Evolutionary conservation across 2,888 invertebrate species (phyloP).

Genomic region (Nemurella pictetii): DNA sequence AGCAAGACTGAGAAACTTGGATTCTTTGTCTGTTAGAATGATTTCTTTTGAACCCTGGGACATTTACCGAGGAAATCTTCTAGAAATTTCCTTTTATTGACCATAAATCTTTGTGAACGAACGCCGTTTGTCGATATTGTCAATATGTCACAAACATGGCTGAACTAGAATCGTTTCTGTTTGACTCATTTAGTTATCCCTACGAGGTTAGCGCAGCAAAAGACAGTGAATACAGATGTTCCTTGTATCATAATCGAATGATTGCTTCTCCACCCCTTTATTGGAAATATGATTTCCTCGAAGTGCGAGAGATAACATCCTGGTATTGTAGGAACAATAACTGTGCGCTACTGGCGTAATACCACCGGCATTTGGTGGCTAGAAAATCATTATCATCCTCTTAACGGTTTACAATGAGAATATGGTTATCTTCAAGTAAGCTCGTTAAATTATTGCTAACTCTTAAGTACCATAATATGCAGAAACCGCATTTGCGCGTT

Average conservation of each 20-base stretch:
- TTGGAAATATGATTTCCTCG: not conserved
- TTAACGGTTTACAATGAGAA: no score
- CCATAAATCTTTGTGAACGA: not conserved
- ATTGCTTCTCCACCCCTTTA: not conserved
- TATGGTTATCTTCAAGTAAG: no score
- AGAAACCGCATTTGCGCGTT: no score
- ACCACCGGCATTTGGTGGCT: no score
- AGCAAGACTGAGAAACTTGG: no score
- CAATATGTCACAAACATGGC: not conserved
- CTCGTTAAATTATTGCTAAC: no score
- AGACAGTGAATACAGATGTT: not conserved
- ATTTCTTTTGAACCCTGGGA: no score
- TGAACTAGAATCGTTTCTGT: not conserved
- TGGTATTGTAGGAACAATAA: no score
- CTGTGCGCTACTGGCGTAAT: no score
- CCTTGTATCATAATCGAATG: not conserved
- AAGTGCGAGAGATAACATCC: no score
- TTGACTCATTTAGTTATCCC: not conserved
- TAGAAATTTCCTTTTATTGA: not conserved
- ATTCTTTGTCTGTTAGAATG: not conserved
- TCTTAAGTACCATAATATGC: no score
- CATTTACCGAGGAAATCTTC: not conserved
- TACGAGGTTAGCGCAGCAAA: not conserved
- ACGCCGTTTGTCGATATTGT: not conserved
- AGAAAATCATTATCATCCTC: no score